phyloP scores from a whole-genome alignment of 2,797 vertebrate genomes.

The Danio albolineatus region DNA sequence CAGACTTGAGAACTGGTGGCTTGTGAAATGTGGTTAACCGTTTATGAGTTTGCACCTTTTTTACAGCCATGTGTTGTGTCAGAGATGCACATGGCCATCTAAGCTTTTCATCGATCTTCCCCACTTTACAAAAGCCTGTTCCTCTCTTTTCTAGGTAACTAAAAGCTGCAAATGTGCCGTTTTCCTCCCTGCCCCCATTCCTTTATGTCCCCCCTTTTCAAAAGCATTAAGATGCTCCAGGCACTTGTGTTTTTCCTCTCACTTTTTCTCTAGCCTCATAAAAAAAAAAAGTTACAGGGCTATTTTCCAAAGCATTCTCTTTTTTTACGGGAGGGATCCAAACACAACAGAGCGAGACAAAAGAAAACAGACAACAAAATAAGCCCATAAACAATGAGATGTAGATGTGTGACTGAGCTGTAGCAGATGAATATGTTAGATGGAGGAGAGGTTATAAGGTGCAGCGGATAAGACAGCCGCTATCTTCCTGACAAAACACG shows the following conservation, averaged over 20 bases:
- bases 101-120: conserved; percentile 20
- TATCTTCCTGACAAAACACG: conserved; percentile 31
- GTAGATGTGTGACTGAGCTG: conserved; percentile 19
- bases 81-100: conserved; percentile 1
- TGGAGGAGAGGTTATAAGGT: conserved; percentile 30
- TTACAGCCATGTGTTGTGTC: conserved; percentile 40
- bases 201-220: conserved; percentile 5
- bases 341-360: conserved; percentile 29
- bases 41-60: conserved; percentile 43
- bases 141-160: conserved; percentile 33
- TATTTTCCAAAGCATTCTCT: conserved; percentile 42
- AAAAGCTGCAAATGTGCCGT: conserved; percentile 10
- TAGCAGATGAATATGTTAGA: conserved; percentile 29
- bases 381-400: conserved; percentile 39
- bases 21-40: conserved; percentile 31
- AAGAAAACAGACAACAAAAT: conserved; percentile 39
- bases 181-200: conserved; percentile 13
- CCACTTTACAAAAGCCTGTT: conserved; percentile 33
- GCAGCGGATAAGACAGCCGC: conserved; percentile 15
- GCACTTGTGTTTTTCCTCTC: conserved; percentile 43
- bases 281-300: conserved; percentile 47
- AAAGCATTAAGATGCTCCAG: conserved; percentile 47
- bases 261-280: conserved; percentile 34
- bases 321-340: conserved; percentile 23
- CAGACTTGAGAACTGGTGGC: no score